Evolutionary conservation across 2,888 invertebrate genomes (phyloP).

Genomic region (Nemotelus pantherinus): DNA sequence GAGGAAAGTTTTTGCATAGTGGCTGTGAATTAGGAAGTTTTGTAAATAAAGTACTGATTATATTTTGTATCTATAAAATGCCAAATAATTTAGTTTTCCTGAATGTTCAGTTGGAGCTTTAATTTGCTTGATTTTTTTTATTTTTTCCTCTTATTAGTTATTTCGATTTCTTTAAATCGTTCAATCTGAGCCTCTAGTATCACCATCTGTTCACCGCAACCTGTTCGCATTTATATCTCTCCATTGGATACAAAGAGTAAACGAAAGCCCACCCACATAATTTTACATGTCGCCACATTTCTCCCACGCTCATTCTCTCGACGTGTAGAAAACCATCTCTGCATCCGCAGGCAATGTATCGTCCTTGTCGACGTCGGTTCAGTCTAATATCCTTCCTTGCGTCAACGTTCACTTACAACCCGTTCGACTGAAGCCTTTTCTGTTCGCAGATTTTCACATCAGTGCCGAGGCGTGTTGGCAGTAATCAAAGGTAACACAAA

Average conservation of each 20-base stretch:
- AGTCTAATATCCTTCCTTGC: neutral
- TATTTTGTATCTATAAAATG: too few relatives aligned
- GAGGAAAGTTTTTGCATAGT: too few relatives aligned
- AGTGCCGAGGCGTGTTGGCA: neutral
- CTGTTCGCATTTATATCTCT: too few relatives aligned
- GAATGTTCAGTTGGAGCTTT: too few relatives aligned
- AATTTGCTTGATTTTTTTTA: too few relatives aligned
- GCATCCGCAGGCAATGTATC: neutral
- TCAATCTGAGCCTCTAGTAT: too few relatives aligned
- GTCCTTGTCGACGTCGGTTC: neutral
- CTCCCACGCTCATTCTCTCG: neutral
- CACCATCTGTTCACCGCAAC: too few relatives aligned
- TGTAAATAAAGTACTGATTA: too few relatives aligned
- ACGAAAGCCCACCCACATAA: constrained; percentile 28
- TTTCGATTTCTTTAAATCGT: too few relatives aligned
- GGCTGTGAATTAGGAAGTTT: too few relatives aligned
- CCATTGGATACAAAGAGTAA: neutral
- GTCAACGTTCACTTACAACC: neutral
- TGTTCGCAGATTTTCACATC: constrained; percentile 23
- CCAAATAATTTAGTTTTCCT: too few relatives aligned
- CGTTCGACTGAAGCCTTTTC: neutral
- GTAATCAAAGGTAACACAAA: constrained; percentile 10
- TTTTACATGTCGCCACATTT: neutral
- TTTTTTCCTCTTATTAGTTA: too few relatives aligned
- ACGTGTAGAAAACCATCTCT: neutral